Conservation (phyloP, 2,888 invertebrate genomes). For the Tachina grossa region DNA sequence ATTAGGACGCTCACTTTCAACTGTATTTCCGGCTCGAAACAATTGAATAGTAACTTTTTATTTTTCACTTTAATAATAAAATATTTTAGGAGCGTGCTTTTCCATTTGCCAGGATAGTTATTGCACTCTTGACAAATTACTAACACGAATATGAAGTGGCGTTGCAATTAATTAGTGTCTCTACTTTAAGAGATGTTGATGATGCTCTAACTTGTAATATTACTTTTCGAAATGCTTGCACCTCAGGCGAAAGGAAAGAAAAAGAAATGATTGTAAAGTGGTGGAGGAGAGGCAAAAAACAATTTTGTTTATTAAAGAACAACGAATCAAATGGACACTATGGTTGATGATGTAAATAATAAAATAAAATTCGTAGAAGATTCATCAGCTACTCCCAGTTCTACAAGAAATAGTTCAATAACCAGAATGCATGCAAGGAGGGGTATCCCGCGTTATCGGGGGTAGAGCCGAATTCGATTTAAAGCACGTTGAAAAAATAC, state of each 20-base stretch:
- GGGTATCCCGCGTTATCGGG: too few species aligned
- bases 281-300: neutral
- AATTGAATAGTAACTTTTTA: neutral
- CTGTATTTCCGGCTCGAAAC: constrained; percentile 3
- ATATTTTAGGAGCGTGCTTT: neutral
- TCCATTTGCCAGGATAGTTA: neutral
- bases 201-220: constrained; percentile 25
- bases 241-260: constrained; percentile 9
- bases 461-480: too few species aligned
- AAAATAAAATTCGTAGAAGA: neutral
- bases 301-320: too few species aligned
- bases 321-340: too few species aligned
- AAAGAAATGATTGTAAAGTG: constrained; percentile 14
- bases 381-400: neutral
- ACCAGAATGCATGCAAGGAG: neutral
- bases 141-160: constrained; percentile 44
- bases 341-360: neutral
- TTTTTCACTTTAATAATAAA: neutral
- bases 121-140: constrained; percentile 43
- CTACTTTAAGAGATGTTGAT: constrained; percentile 16
- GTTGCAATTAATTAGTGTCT: constrained; percentile 49
- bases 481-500: too few species aligned
- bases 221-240: constrained; percentile 31
- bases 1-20: constrained; percentile 11
- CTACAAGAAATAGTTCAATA: neutral